Base-by-base conservation (phyloP, 2,888 invertebrate species). In the Drosophila colorata region DNA sequence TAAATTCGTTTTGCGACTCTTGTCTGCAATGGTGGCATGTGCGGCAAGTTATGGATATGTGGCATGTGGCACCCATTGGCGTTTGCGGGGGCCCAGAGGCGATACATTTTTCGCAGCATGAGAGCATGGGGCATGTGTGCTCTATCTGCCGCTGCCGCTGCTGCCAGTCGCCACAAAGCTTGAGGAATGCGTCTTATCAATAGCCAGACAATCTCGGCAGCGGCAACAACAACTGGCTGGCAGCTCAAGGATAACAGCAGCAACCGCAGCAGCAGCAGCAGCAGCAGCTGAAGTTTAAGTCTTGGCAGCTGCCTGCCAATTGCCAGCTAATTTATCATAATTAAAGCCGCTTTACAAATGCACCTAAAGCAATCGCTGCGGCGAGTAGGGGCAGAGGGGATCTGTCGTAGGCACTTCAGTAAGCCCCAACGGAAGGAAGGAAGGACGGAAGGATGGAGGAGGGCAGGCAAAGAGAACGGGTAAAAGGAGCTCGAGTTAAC, bases 241-340 rank as follows among this genome's bases (percentile, higher is more conserved):
- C 84, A 87, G 87, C 66, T 82, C 80, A 82, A 87, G 87, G 81
- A 82, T 87, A 87, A 66, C 67, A 57, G 47, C 78, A 60, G 25
- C 23, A 23, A 23, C 23, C 23, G 51, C 57, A 28, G 14, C 40
- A 25, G 18, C 40, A 37, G 35, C 44, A 13, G 23, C 16, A 16
- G 43, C 43, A 14, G 37, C 13, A 37, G 52, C 52, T 51, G 46
- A 23, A 55, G 31, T 20, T 38, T 6, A 61, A 64, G 59, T 49
- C 48, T 13, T 6, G 25, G 46, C 61, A 68, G 69, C 53, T 67
- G 66, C 47, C 59, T 61, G 71, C 44, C 58, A 56, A 69, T 67
- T 67, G 52, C 43, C 47, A 58, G 70, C 68, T 67, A 80, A 84
- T 87, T 87, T 78, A 84, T 87, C 82, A 78, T 74, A 87, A 85